Conservation (phyloP, 2,113 vertebrate species). For the Urocolius indicus region DNA sequence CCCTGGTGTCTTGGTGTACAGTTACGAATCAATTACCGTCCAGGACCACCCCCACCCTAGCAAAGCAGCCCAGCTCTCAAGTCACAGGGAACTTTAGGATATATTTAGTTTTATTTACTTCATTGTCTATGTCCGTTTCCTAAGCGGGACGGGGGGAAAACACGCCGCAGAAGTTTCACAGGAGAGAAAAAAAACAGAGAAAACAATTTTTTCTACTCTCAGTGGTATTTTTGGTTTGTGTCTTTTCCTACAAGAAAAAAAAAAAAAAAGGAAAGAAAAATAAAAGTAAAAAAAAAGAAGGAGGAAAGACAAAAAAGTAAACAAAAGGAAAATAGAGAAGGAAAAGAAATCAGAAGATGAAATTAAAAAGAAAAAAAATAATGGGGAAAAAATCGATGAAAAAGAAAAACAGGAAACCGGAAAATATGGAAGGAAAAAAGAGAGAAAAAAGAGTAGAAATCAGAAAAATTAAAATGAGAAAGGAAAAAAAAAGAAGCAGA, state of each 20-base stretch:
- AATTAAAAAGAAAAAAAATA: too few species aligned
- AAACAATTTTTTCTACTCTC: neutral
- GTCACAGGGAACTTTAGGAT: neutral
- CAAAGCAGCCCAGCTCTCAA: neutral
- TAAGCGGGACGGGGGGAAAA: neutral
- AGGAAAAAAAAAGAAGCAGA: too few species aligned
- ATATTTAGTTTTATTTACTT: constrained; percentile 3
- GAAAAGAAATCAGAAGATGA: rapidly evolving
- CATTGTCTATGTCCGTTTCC: neutral
- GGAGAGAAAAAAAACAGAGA: neutral
- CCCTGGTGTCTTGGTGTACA: neutral
- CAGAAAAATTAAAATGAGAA: neutral
- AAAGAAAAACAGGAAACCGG: neutral
- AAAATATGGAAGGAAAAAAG: neutral
- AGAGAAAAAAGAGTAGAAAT: too few species aligned
- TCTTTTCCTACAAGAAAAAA: neutral
- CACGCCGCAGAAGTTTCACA: neutral
- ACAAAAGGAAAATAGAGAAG: neutral
- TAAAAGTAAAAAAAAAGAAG: rapidly evolving
- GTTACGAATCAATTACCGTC: constrained; percentile 13
- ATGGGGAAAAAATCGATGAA: neutral
- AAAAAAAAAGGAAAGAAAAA: too few species aligned
- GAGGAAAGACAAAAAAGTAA: neutral
- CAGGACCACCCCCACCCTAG: constrained; percentile 4
- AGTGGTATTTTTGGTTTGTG: neutral